Percentiles rank a stretch among this genome's conserved stretches.
Evolutionary conservation across 2,888 invertebrate species (phyloP).

Genomic region (Pyrgus malvae): DNA sequence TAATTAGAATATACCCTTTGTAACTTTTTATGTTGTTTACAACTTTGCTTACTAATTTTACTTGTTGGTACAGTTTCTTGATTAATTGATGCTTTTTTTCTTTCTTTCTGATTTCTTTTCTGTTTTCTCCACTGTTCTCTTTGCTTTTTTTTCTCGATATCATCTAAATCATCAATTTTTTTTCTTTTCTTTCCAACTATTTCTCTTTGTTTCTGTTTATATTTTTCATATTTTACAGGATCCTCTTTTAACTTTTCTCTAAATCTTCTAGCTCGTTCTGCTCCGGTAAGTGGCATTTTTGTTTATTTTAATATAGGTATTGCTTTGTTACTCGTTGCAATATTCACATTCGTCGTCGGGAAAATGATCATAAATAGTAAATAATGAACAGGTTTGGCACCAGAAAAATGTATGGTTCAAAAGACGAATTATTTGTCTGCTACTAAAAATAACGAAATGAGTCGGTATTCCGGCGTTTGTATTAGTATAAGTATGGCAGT

Average conservation of each 20-base stretch:
- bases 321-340: slow-evolving; percentile 15
- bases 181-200: slow-evolving; percentile 18
- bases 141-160: slow-evolving; percentile 17
- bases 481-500: slow-evolving; percentile 7
- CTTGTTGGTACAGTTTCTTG: slow-evolving; percentile 14
- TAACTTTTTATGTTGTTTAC: slow-evolving; percentile 1
- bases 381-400: slow-evolving; percentile 5
- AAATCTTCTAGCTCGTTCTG: slow-evolving; percentile 25
- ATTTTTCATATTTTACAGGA: slow-evolving; percentile 18
- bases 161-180: slow-evolving; percentile 15
- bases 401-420: not conserved
- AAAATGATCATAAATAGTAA: slow-evolving; percentile 26
- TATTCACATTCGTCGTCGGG: slow-evolving; percentile 25
- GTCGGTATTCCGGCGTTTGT: slow-evolving; percentile 9
- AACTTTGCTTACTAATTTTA: slow-evolving; percentile 5
- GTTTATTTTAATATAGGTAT: not conserved
- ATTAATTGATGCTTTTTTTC: not conserved
- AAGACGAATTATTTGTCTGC: slow-evolving; percentile 1
- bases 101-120: slow-evolving; percentile 22
- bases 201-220: slow-evolving; percentile 26
- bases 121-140: slow-evolving; percentile 20
- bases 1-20: slow-evolving; percentile 1
- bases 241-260: slow-evolving; percentile 28
- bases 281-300: slow-evolving; percentile 25
- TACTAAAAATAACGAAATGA: slow-evolving; percentile 8